Base-by-base conservation (phyloP, 2,113 vertebrate genomes). In the Malurus cyaneus region DNA sequence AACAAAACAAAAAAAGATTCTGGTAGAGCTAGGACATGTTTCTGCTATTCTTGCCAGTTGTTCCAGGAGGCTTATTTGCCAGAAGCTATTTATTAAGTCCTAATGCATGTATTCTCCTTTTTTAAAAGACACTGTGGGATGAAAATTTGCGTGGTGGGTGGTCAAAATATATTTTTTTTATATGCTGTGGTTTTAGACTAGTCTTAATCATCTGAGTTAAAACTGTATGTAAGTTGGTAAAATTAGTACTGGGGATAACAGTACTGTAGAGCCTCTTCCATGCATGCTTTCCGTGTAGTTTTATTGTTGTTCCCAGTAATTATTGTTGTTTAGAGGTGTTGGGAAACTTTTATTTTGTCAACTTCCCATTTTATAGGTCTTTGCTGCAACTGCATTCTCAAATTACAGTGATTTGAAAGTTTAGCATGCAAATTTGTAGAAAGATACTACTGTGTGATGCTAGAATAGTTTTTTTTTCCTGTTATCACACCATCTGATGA, bases 11-110 rank as follows among this genome's bases (percentile, higher is more conserved):
- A 72, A 59, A 59, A 86, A 52, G 26, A 62, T 71, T 95, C 42
- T 89, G 57, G 66, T 96, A 91, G 90, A 96, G 92, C 94, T 94
- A 80, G 80, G 93, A 80, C 91, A 80, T 97, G 93, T 94, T 97
- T 88, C 94, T 97, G 88, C 92, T 96, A 29, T 96, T 95, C 74
- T 89, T 96, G 91, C 96, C 88, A 96, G 86, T 94, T 94, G 57
- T 88, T 89, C 72, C 78, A 95, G 87, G 90, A 97, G 88, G 70
- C 34, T 52, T 56, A 19, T 26, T 81, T 92, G 70, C 84, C 94
- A 89, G 62, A 46, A 92, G 53, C 64, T 73, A 53, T 92, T 88
- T 92, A 92, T 93, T 80, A 94, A 93, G 42, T 84, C 71, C 69
- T 78, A 42, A 36, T 62, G 53, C 26, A 15, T 66, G 39, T 60